A percentile compares a stretch with the other conserved stretches of the same genome.
phyloP scores from a whole-genome alignment of 2,113 vertebrate species.

The Phoenicopterus ruber region DNA sequence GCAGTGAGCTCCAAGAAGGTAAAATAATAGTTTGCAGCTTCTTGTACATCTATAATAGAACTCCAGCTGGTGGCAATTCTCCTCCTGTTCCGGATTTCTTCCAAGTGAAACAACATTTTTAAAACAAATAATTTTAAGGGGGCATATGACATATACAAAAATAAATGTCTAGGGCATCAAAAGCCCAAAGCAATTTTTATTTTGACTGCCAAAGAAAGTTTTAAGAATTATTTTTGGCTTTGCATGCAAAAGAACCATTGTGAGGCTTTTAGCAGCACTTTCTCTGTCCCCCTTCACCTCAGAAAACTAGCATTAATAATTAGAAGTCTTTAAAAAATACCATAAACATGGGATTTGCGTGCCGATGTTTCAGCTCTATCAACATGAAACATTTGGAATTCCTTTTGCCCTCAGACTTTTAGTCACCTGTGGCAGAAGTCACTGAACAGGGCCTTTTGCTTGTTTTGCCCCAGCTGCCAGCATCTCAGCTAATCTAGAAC shows the following conservation, averaged over 20 bases:
- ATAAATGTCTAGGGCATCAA: not conserved
- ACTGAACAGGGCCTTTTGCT: not conserved
- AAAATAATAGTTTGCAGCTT: not conserved
- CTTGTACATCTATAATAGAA: not conserved
- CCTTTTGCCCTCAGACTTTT: not conserved
- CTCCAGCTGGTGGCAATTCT: slow-evolving; percentile 13
- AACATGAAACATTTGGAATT: not conserved
- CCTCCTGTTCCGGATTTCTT: not conserved
- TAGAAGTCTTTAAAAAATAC: not conserved
- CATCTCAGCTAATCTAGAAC: not conserved
- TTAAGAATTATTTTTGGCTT: not conserved
- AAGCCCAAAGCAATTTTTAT: slow-evolving; percentile 13
- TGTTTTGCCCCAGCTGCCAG: not conserved
- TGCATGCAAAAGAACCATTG: not conserved
- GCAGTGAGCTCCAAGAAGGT: not conserved
- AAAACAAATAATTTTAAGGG: slow-evolving; percentile 32
- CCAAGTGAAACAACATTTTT: slow-evolving; percentile 35
- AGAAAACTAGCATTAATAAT: slow-evolving; percentile 15
- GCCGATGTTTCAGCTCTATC: not conserved
- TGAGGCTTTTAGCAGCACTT: not conserved
- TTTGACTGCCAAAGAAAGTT: slow-evolving; percentile 13
- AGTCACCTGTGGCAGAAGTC: not conserved
- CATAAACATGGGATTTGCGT: not conserved
- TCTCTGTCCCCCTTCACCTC: not conserved
- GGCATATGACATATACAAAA: not conserved